A percentile compares a stretch with the other conserved stretches of the same genome.
These are phyloP conservation scores for Perithous albicinctus DNA, from an alignment of 2,888 invertebrate genomes.

Conservation along the genomic window DNA sequence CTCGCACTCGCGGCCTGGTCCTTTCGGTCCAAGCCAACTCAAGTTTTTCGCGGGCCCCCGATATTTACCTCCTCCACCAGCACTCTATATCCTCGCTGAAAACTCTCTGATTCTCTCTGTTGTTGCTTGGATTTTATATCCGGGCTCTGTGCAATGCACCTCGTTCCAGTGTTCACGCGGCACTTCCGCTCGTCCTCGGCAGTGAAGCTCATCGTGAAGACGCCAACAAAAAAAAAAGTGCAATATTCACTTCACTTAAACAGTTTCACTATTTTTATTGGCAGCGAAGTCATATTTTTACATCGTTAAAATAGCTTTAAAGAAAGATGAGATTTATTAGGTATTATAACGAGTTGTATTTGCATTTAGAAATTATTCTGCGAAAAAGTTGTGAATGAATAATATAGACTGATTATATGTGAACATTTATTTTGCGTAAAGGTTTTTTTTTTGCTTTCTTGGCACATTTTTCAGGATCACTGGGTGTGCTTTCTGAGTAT, in stretches of 20 bases:
- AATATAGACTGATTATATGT: too few species aligned
- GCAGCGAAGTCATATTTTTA: background rate
- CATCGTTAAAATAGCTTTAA: background rate
- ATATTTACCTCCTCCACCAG: background rate
- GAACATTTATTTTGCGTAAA: too few species aligned
- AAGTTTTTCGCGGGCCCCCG: conserved; percentile 42
- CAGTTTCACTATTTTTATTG: conserved; percentile 3
- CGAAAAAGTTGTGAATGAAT: too few species aligned
- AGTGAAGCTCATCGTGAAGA: background rate
- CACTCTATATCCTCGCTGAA: background rate
- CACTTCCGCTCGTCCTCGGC: conserved; percentile 33
- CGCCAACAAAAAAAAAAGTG: conserved; percentile 11
- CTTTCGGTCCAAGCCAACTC: conserved; percentile 51
- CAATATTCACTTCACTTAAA: background rate
- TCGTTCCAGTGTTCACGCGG: background rate
- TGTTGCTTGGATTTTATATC: conserved; percentile 10
- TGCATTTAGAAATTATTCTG: too few species aligned
- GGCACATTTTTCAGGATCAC: too few species aligned
- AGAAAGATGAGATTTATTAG: too few species aligned
- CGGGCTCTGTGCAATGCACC: background rate
- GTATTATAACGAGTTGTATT: background rate
- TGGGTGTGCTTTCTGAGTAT: too few species aligned
- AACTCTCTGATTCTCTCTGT: conserved; percentile 4
- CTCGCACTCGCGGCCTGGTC: conserved; percentile 25
- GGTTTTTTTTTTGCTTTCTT: too few species aligned